Conservation (phyloP, 2,113 vertebrate species). For the Poeciliopsis retropinna region DNA sequence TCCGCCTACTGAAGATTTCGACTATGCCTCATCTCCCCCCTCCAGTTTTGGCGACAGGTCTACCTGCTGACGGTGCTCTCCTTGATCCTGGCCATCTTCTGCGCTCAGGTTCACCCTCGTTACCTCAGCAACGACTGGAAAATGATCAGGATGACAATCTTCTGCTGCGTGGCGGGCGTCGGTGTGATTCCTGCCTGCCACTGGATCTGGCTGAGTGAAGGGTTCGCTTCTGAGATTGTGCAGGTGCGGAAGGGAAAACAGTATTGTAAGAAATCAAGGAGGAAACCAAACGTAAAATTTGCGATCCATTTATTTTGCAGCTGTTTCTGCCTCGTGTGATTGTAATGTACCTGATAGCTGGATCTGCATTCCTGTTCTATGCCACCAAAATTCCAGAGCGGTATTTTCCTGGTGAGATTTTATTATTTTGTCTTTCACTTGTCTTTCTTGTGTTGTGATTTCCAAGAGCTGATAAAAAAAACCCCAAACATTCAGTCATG, state of each 20-base stretch:
- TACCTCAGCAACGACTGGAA: conserved; percentile 96
- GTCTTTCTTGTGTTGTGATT: background rate
- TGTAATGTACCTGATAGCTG: conserved; percentile 95
- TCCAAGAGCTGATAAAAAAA: background rate
- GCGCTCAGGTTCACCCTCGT: conserved; percentile 93
- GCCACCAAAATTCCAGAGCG: conserved; percentile 97
- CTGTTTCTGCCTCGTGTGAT: conserved; percentile 94
- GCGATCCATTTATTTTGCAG: conserved; percentile 65
- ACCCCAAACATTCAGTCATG: background rate
- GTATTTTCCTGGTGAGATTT: conserved; percentile 92
- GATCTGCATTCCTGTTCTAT: conserved; percentile 94
- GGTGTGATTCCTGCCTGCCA: conserved; percentile 92
- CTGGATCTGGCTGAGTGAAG: conserved; percentile 95
- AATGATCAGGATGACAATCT: conserved; percentile 87
- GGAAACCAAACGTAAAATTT: background rate
- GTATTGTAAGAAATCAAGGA: background rate
- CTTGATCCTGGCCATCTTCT: conserved; percentile 93
- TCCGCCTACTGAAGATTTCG: background rate
- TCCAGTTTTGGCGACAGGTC: conserved; percentile 94
- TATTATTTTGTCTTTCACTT: background rate
- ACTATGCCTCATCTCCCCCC: background rate
- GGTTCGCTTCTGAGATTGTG: conserved; percentile 85
- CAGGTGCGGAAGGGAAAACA: conserved; percentile 79
- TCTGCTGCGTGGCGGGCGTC: conserved; percentile 90
- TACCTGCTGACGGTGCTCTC: conserved; percentile 93